Conservation (phyloP, 2,797 vertebrate species). For the Lepus townsendii region DNA sequence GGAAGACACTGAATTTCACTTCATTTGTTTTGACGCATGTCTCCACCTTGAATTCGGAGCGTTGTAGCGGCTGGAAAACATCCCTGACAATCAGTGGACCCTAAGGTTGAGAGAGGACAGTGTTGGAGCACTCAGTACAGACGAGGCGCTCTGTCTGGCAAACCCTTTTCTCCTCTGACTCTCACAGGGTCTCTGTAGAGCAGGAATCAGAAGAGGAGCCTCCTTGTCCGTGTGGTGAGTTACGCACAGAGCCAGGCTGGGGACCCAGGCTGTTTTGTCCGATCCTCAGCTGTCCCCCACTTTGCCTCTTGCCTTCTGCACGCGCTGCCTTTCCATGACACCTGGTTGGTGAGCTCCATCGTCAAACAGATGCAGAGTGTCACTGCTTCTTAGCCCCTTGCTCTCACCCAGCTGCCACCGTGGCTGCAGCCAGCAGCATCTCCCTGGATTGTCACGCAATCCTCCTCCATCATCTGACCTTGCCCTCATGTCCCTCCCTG, state of each 20-base stretch:
- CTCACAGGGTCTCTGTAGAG: neutral
- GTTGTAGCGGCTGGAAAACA: neutral
- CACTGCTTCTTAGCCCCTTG: neutral
- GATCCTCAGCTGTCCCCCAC: neutral
- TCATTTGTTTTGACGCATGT: conserved; percentile 28
- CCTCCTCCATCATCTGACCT: neutral
- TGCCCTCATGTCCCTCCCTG: neutral
- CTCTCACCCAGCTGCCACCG: no score
- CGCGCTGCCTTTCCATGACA: neutral
- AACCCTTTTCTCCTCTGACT: neutral
- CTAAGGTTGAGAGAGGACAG: neutral
- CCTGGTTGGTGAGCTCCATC: neutral
- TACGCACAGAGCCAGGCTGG: no score
- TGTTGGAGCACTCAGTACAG: neutral
- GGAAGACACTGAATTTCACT: neutral
- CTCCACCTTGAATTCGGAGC: neutral
- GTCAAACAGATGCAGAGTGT: neutral
- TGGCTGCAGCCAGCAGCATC: no score
- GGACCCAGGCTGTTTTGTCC: neutral
- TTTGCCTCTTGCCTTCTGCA: neutral
- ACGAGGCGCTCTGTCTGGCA: neutral
- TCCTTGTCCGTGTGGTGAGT: no score
- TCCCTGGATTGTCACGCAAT: neutral
- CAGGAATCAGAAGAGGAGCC: neutral
- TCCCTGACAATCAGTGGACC: conserved; percentile 22